Evolutionary conservation across 2,113 vertebrate genomes (phyloP), one percentile per base, ranked within the genome.

Genomic region (Rhegmatorhina hoffmannsi): DNA sequence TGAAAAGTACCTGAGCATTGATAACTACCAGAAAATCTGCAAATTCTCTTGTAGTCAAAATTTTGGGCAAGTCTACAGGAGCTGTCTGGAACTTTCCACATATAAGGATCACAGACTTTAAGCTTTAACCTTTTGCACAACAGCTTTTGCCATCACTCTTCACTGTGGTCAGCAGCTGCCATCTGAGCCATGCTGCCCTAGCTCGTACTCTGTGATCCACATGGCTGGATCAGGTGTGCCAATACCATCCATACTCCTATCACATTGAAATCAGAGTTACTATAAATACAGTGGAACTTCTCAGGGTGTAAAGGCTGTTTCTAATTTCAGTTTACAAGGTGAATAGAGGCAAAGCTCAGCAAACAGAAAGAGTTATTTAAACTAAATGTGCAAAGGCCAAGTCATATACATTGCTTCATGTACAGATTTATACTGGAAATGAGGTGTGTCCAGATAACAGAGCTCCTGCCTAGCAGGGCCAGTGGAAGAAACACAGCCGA

Each of bases 141-240:
- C 44, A 86, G 18, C 29, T 84, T 87, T 53, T 53, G 28, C n/a
- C 33, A 47, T 4, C 38, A 28, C 23, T 34, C 38, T 20, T 72
- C 29, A 1, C 24, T 33, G 23, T 36, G 44, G 3, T 20, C 38
- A 87, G 55, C 56, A 67, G 68, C 47, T 49, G 5, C 34, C 36
- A 43, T 26, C 13, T 12, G 6, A 62, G 20, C 40, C 28, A 8
- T 1, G 1, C 17, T 73, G 43, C 8, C 69, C 34, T 17, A 5
- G 31, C 7, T 81, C 33, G 43, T 26, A 7, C 4, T 24, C 49
- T 23, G 6, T 16, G 17, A 50, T 50, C 29, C 50, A 15, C 6
- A 1, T 1, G 10, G 15, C 50, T 70, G 18, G 33, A 33, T 43
- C 46, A 52, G 62, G 28, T 1, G 0, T 21, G 25, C 26, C n/a